Conservation (phyloP, 2,797 vertebrate species). For the Hemibagrus guttatus region DNA sequence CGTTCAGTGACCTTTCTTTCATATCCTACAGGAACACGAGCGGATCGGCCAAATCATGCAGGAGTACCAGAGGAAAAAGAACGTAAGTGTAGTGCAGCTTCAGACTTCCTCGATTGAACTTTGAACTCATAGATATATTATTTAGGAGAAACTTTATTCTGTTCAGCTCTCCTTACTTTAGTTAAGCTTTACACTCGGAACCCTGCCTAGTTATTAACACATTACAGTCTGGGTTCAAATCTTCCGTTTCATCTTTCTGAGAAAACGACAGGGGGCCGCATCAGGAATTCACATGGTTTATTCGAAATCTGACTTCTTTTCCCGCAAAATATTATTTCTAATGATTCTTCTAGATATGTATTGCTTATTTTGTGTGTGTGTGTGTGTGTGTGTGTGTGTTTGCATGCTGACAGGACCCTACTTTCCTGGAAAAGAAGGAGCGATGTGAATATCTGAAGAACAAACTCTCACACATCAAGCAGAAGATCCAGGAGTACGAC, state of each 20-base stretch:
- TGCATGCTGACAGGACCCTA: conserved; percentile 80
- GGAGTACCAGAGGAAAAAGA: conserved; percentile 90
- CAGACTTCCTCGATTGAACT: background rate
- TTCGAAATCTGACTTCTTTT: background rate
- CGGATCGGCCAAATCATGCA: conserved; percentile 83
- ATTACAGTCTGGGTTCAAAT: background rate
- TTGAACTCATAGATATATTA: background rate
- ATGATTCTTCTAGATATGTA: background rate
- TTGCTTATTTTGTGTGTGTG: background rate
- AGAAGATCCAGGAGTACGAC: conserved; percentile 93
- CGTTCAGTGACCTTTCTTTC: background rate
- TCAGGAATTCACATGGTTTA: background rate
- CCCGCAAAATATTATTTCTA: background rate
- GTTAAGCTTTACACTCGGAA: background rate
- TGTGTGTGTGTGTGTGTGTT: conserved; percentile 16
- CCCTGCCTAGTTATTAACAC: background rate
- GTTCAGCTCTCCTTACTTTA: background rate
- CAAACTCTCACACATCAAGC: conserved; percentile 96
- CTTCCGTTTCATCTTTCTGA: background rate
- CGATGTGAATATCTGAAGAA: conserved; percentile 96
- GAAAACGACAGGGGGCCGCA: too few relatives aligned
- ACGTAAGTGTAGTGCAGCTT: conserved; percentile 83
- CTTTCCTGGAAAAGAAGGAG: conserved; percentile 91
- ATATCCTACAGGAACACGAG: conserved; percentile 83
- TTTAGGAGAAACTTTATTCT: background rate